A percentile compares a stretch with the other conserved stretches of the same genome.
These are phyloP conservation scores for Smutsia temminckii DNA, from an alignment of 2,797 vertebrate genomes.

Conservation along the genomic window DNA sequence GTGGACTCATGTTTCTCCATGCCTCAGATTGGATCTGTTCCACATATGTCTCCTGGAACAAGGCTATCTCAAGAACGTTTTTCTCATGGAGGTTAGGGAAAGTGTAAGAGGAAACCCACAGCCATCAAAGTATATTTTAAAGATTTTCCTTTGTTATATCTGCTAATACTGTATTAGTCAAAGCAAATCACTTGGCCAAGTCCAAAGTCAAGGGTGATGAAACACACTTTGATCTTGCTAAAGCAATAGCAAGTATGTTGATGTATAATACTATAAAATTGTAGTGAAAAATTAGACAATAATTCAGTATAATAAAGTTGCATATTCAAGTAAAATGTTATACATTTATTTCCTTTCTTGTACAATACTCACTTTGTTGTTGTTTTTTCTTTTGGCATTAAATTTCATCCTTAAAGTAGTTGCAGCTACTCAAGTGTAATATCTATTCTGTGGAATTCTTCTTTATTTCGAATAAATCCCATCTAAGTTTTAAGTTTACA, in stretches of 20 bases:
- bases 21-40: neutral
- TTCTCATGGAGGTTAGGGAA: neutral
- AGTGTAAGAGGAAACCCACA: neutral
- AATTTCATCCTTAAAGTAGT: neutral
- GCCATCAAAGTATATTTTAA: neutral
- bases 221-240: neutral
- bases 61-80: neutral
- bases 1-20: neutral
- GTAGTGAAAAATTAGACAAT: neutral
- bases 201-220: neutral
- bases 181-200: neutral
- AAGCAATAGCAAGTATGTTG: neutral
- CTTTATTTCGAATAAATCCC: neutral
- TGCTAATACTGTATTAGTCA: neutral
- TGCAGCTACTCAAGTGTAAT: no score
- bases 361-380: neutral
- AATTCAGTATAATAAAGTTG: neutral
- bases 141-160: neutral
- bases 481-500: neutral
- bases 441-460: neutral
- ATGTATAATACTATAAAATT: neutral
- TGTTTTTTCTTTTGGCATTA: neutral
- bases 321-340: neutral
- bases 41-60: neutral
- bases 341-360: neutral